Conservation (phyloP, 2,797 vertebrate species). For the Oreochromis grahami region DNA sequence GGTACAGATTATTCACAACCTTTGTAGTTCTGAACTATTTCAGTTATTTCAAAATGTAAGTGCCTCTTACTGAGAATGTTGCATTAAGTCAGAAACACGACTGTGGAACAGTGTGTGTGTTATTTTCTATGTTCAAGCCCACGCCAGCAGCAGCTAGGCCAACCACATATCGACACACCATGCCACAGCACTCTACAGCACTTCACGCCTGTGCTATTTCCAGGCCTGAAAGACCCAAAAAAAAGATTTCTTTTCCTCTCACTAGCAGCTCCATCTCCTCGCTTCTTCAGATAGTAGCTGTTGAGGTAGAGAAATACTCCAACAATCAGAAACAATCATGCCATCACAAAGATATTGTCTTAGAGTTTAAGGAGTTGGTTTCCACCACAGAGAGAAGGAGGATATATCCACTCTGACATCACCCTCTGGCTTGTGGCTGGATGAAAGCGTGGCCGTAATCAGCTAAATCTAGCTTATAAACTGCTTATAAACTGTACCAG, state of each 20-base stretch:
- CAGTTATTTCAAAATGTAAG: neutral
- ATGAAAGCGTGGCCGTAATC: fast-evolving
- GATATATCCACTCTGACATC: neutral
- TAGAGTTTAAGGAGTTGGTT: neutral
- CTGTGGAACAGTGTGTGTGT: neutral
- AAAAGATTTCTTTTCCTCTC: neutral
- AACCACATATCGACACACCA: neutral
- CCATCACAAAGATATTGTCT: neutral
- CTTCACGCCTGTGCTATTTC: neutral
- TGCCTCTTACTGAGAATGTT: neutral
- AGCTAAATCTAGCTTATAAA: neutral
- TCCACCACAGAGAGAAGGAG: neutral
- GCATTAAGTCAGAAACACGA: neutral
- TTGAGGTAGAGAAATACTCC: neutral
- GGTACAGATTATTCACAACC: neutral
- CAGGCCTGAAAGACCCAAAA: neutral
- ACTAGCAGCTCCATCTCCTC: fast-evolving
- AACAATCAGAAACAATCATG: neutral
- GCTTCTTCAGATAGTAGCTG: neutral
- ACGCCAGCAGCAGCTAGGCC: neutral
- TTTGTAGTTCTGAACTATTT: fast-evolving
- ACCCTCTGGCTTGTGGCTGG: neutral
- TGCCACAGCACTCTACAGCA: neutral
- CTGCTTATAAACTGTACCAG: neutral
- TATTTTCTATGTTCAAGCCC: neutral